phyloP scores from a whole-genome alignment of 2,888 invertebrate species.

The Neoascia interrupta region DNA sequence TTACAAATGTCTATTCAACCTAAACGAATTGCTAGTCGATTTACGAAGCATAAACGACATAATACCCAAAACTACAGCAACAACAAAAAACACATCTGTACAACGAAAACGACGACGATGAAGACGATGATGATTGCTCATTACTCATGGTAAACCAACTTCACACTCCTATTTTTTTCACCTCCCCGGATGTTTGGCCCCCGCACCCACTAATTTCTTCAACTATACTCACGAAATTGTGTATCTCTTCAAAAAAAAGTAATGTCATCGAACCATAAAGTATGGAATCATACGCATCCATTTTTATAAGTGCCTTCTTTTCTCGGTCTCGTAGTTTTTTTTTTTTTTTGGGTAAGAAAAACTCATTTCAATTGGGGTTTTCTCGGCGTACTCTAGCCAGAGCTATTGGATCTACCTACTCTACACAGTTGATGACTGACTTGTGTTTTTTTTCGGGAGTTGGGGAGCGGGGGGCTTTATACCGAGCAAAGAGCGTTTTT shows the following conservation, averaged over 20 bases:
- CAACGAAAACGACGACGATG: background rate
- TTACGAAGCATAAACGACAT: conserved; percentile 55
- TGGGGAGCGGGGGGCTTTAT: too few species aligned
- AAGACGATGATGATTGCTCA: conserved; percentile 52
- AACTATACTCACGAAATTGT: conserved; percentile 56
- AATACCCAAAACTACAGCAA: conserved; percentile 33
- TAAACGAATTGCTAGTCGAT: conserved; percentile 55
- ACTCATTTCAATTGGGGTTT: conserved; percentile 59
- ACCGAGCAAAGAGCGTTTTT: conserved; percentile 55
- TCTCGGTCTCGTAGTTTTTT: conserved; percentile 16
- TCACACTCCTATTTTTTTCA: conserved; percentile 61
- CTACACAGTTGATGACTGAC: conserved; percentile 35
- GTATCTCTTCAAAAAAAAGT: conserved; percentile 71
- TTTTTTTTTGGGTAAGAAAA: conserved; percentile 42
- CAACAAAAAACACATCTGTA: conserved; percentile 17
- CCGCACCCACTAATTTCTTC: conserved; percentile 39
- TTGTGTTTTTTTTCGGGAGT: conserved; percentile 18
- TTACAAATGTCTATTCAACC: conserved; percentile 56
- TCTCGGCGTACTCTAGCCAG: conserved; percentile 28
- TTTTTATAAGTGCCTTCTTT: conserved; percentile 55
- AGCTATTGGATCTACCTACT: conserved; percentile 40
- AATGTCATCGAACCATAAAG: conserved; percentile 77
- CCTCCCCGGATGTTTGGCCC: conserved; percentile 13
- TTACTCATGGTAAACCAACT: conserved; percentile 61
- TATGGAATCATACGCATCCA: conserved; percentile 68